Evolutionary conservation across 2,113 vertebrate species (phyloP), one percentile per base, ranked within the genome.

Genomic region (Sialia sialis): DNA sequence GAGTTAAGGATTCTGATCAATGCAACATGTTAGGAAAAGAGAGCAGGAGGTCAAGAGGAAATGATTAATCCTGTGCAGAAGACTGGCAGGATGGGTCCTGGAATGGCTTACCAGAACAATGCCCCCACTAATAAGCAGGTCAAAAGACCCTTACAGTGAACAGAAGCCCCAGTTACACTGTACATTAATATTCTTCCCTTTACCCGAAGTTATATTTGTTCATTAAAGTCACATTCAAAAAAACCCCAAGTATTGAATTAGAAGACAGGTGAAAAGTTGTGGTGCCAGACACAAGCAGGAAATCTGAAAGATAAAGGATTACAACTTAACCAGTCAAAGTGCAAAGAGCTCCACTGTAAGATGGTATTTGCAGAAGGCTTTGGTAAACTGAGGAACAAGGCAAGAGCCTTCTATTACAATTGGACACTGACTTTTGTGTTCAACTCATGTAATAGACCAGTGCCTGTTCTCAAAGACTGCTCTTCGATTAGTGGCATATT

Each of bases 21-120:
- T 97, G 95, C 93, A 97, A 94, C 87, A 94, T 96, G 94, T 90
- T 92, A 89, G 89, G 95, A 97, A 95, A 92, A 97, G 94, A 95
- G 94, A 92, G 92, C 92, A 94, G 87, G 91, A 95, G 93, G 94
- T 94, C 96, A 96, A 96, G 93, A 96, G 95, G 93, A 96, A 97
- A 97, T 96, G 80, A 97, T 97, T 97, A 97, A 97, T 97, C 91
- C 93, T 94, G 88, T 90, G 85, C 89, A 95, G 93, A 96, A 96
- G 90, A 93, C 85, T 94, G 90, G 87, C 91, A 95, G 75, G 95
- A 96, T 95, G 95, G 93, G 89, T 93, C 96, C 93, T 95, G 94
- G 87, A 95, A 88, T 87, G 85, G 70, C 91, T 96, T 96, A 95
- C 92, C 83, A 95, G 94, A 96, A 97, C 95, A 96, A 96, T 92